A percentile compares a stretch with the other conserved stretches of the same genome.
These are phyloP conservation scores for Leptopterna dolabrata DNA, from an alignment of 2,888 invertebrate species.

Conservation along the genomic window DNA sequence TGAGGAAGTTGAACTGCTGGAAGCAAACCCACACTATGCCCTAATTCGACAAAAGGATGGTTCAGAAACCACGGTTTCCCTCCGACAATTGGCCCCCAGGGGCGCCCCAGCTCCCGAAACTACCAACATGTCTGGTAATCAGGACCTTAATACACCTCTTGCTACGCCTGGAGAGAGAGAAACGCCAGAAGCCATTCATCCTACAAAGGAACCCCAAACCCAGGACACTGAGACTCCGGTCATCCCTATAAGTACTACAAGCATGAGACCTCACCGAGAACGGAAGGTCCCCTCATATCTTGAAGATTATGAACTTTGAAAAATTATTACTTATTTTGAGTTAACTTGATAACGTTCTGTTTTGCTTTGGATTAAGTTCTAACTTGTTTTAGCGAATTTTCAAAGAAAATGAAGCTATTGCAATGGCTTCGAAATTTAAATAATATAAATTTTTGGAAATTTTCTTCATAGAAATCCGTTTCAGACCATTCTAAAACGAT, in stretches of 20 bases:
- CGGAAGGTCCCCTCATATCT: background rate
- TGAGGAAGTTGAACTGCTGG: slow-evolving; percentile 57
- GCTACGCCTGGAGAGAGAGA: background rate
- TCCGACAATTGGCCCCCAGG: background rate
- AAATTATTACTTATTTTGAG: too few species aligned
- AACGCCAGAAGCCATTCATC: background rate
- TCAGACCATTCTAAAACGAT: too few species aligned
- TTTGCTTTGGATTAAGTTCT: too few species aligned
- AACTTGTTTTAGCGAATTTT: too few species aligned
- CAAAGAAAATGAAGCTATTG: too few species aligned
- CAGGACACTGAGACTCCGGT: background rate
- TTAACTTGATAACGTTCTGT: too few species aligned
- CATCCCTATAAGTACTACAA: background rate
- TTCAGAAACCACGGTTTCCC: background rate
- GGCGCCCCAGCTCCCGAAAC: background rate
- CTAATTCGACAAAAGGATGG: background rate
- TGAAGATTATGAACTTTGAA: background rate
- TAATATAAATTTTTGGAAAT: too few species aligned
- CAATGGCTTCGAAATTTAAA: too few species aligned
- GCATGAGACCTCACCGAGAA: background rate
- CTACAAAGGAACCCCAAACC: background rate
- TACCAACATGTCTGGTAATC: background rate
- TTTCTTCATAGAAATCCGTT: too few species aligned
- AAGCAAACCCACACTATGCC: slow-evolving; percentile 59
- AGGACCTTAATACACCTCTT: background rate